phyloP scores from a whole-genome alignment of 1,140 invertebrate species.

The Akabosia matsudoensis region DNA sequence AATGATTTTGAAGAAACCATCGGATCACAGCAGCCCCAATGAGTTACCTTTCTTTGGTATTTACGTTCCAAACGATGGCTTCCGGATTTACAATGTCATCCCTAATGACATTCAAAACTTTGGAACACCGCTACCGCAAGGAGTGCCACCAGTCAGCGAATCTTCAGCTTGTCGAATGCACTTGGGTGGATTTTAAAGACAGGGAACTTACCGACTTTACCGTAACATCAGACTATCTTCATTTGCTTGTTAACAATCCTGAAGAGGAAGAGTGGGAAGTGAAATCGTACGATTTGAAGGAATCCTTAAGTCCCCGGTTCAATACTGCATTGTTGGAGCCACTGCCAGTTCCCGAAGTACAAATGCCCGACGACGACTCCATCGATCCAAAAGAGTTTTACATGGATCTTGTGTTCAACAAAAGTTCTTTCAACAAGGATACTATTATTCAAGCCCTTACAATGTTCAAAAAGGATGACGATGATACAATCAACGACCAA shows the following conservation, averaged over 20 bases:
- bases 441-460: slow-evolving; percentile 43
- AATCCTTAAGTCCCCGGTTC: slow-evolving; percentile 34
- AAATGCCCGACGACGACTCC: not conserved
- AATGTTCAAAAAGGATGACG: slow-evolving; percentile 37
- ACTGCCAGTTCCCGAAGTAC: slow-evolving; percentile 32
- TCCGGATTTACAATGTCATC: slow-evolving; percentile 36
- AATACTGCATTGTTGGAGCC: slow-evolving; percentile 44
- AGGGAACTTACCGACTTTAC: slow-evolving; percentile 42
- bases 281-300: slow-evolving; percentile 41
- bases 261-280: slow-evolving; percentile 46
- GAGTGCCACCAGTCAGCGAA: not conserved
- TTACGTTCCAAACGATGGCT: slow-evolving; percentile 39
- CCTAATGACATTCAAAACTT: not conserved
- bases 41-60: slow-evolving; percentile 36
- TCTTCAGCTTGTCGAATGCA: not conserved
- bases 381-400: slow-evolving; percentile 44
- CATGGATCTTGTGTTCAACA: slow-evolving; percentile 44
- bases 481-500: not conserved
- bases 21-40: not conserved
- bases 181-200: slow-evolving; percentile 37
- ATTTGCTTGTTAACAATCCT: slow-evolving; percentile 40
- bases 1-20: slow-evolving; percentile 31
- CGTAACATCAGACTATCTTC: slow-evolving; percentile 36
- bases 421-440: slow-evolving; percentile 35
- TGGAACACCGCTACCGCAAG: not conserved